phyloP scores from a whole-genome alignment of 2,797 vertebrate species.

The Amazona finschi region DNA sequence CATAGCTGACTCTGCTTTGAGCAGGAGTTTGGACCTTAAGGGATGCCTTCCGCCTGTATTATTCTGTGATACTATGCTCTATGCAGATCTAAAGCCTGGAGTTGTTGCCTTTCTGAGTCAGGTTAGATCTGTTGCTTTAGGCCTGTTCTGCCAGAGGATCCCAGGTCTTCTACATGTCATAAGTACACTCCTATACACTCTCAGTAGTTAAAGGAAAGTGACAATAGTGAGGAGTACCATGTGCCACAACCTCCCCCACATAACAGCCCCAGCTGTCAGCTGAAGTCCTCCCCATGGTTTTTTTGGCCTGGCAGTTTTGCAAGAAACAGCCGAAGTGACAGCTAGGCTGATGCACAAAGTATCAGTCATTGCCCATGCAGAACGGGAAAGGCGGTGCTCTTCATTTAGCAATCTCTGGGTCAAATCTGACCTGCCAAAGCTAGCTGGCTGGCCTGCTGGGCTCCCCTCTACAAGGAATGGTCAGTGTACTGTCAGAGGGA shows the following conservation, averaged over 20 bases:
- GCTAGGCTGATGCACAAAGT: not conserved
- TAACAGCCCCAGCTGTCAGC: not conserved
- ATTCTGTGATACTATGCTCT: not conserved
- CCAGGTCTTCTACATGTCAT: accelerated
- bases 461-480: not conserved
- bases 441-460: not conserved
- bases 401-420: not conserved
- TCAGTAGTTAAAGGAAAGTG: not conserved
- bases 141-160: not conserved
- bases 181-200: not conserved
- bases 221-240: not conserved
- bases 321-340: not conserved
- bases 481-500: not conserved
- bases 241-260: not conserved
- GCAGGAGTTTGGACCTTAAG: not conserved
- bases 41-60: not conserved
- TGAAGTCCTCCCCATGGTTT: not conserved
- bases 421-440: not conserved
- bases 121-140: not conserved
- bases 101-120: not conserved
- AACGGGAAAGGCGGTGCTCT: not conserved
- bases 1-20: not conserved
- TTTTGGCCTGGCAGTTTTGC: not conserved
- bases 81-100: not conserved
- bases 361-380: not conserved